These are phyloP conservation scores for Parelbella ahira DNA, from an alignment of 2,888 invertebrate species.

Conservation along the genomic window DNA sequence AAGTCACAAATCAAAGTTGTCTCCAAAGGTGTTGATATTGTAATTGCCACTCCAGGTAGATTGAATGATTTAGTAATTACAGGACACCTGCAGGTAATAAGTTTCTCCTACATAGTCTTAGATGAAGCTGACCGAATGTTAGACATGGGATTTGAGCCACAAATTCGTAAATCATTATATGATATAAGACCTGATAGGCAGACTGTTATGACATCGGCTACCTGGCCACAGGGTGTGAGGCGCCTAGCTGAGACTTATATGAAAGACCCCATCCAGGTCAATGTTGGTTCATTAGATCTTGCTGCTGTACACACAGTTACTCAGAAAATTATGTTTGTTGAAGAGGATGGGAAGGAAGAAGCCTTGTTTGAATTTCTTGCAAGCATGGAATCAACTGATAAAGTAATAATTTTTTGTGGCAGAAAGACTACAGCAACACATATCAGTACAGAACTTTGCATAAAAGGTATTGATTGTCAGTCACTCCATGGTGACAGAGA, in stretches of 20 bases:
- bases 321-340: slow-evolving; percentile 88
- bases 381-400: slow-evolving; percentile 87
- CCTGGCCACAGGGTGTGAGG: slow-evolving; percentile 95
- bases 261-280: slow-evolving; percentile 93
- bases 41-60: slow-evolving; percentile 97
- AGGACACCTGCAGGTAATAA: slow-evolving; percentile 85
- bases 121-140: slow-evolving; percentile 96
- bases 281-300: slow-evolving; percentile 92
- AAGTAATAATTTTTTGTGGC: slow-evolving; percentile 94
- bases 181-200: slow-evolving; percentile 93
- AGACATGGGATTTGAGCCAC: slow-evolving; percentile 93
- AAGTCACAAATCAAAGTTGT: slow-evolving; percentile 88
- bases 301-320: slow-evolving; percentile 94
- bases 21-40: slow-evolving; percentile 92
- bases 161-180: slow-evolving; percentile 90
- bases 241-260: slow-evolving; percentile 92
- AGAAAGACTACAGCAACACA: slow-evolving; percentile 92
- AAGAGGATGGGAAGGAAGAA: slow-evolving; percentile 84
- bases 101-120: slow-evolving; percentile 92
- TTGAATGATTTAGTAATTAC: slow-evolving; percentile 92
- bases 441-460: slow-evolving; percentile 87
- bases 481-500: slow-evolving; percentile 95
- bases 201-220: slow-evolving; percentile 98
- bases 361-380: slow-evolving; percentile 85
- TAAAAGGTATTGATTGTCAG: slow-evolving; percentile 85